phyloP scores from a whole-genome alignment of 2,797 vertebrate species.

The Acanthis flammea region DNA sequence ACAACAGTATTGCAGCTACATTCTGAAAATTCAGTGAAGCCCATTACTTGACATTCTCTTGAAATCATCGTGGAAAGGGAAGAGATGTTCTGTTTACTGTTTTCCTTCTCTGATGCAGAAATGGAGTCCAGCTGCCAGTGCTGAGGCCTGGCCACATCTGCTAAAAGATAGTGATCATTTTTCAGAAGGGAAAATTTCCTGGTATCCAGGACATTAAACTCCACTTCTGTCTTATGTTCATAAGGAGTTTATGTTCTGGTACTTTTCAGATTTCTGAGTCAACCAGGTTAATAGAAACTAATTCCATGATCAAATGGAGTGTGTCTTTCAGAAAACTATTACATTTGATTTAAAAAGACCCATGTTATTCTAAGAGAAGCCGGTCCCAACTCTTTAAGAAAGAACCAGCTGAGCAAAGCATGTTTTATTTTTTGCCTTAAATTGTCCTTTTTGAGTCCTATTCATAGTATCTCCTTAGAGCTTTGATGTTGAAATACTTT shows the following conservation, averaged over 20 bases:
- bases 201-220: not conserved
- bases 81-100: not conserved
- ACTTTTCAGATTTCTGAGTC: not conserved
- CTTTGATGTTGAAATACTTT: not conserved
- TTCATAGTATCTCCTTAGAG: not conserved
- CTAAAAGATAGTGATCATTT: not conserved
- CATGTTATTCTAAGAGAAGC: not conserved
- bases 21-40: not conserved
- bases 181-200: not conserved
- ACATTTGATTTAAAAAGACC: not conserved
- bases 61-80: not conserved
- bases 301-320: not conserved
- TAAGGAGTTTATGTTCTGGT: not conserved
- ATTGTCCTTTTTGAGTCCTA: not conserved
- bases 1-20: not conserved
- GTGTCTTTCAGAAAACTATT: not conserved
- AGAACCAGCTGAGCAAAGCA: not conserved
- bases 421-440: not conserved
- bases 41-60: not conserved
- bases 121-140: not conserved
- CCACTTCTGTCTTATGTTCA: not conserved
- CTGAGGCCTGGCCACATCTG: not conserved
- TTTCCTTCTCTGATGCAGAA: not conserved
- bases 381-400: not conserved
- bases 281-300: not conserved